A percentile compares a stretch with the other conserved stretches of the same genome.
Evolutionary conservation across 2,113 vertebrate genomes (phyloP).

Genomic region (Microtus oregoni): DNA sequence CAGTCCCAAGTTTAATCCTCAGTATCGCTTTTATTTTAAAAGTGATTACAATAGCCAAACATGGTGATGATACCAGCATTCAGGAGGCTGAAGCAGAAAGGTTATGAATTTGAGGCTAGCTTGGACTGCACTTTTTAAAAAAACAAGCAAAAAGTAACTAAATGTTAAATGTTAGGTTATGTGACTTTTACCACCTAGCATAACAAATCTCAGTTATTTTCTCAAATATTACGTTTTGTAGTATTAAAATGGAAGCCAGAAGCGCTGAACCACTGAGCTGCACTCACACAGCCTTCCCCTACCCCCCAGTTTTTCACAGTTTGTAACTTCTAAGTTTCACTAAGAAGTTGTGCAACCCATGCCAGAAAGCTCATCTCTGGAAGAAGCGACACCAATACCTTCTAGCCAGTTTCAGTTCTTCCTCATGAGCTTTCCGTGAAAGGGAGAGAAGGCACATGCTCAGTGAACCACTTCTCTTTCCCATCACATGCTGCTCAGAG

Average conservation of each 20-base stretch:
- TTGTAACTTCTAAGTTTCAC: constrained; percentile 10
- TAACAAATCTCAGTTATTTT: background rate
- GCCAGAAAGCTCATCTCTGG: background rate
- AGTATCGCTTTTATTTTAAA: background rate
- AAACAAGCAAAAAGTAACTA: background rate
- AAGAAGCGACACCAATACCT: background rate
- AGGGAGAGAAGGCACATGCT: background rate
- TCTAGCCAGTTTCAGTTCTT: constrained; percentile 19
- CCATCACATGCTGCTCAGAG: background rate
- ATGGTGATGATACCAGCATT: background rate
- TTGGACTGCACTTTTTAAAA: background rate
- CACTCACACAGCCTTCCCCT: background rate
- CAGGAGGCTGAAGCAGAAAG: background rate
- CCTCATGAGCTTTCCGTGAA: background rate
- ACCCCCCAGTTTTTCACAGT: background rate
- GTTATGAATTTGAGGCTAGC: background rate
- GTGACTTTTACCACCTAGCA: background rate
- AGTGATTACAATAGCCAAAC: background rate
- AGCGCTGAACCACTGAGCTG: background rate
- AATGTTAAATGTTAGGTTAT: background rate
- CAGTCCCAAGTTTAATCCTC: background rate
- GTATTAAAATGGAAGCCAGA: background rate
- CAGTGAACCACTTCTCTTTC: constrained; percentile 19
- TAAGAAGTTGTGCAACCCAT: background rate
- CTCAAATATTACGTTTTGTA: background rate